These are phyloP conservation scores for Danaus melanippus DNA, from an alignment of 1,140 invertebrate species.

Conservation along the genomic window DNA sequence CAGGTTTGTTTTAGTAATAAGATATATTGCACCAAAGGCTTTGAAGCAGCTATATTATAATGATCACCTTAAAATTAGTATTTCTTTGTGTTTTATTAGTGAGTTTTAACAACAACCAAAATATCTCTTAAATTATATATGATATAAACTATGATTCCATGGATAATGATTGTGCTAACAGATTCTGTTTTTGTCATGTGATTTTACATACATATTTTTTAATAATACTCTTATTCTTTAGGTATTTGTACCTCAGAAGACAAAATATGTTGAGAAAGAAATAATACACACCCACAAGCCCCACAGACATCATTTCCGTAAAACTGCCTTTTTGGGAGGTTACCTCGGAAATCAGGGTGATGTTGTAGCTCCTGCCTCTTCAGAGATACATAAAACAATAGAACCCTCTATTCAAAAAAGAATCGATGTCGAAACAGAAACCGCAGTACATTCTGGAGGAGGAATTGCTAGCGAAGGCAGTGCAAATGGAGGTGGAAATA, in stretches of 20 bases:
- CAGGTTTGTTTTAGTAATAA: conserved; percentile 34
- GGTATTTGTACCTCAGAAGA: conserved; percentile 37
- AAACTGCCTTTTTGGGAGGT: conserved; percentile 45
- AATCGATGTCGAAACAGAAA: conserved; percentile 41
- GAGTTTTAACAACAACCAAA: too few relatives aligned
- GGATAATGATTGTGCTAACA: not conserved
- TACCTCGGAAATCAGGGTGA: conserved; percentile 34
- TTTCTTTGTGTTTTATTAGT: too few relatives aligned
- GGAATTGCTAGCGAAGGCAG: conserved; percentile 22
- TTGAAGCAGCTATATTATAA: conserved; percentile 23
- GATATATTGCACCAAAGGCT: conserved; percentile 30
- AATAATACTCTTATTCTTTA: conserved; percentile 8
- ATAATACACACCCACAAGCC: conserved; percentile 41
- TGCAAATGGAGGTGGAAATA: conserved; percentile 20
- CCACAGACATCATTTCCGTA: conserved; percentile 38
- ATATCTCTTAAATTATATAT: too few relatives aligned
- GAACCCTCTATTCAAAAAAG: conserved; percentile 42
- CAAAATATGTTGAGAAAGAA: conserved; percentile 38
- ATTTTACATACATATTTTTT: conserved; percentile 7
- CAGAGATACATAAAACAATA: conserved; percentile 21
- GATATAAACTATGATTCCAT: too few relatives aligned
- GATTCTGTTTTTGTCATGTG: not conserved
- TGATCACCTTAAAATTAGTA: too few relatives aligned
- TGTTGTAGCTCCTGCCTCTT: conserved; percentile 19
- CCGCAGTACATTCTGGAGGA: conserved; percentile 23